Evolutionary conservation across 2,797 vertebrate species (phyloP), one percentile per base, ranked within the genome.

Genomic region (Glossophaga mutica): DNA sequence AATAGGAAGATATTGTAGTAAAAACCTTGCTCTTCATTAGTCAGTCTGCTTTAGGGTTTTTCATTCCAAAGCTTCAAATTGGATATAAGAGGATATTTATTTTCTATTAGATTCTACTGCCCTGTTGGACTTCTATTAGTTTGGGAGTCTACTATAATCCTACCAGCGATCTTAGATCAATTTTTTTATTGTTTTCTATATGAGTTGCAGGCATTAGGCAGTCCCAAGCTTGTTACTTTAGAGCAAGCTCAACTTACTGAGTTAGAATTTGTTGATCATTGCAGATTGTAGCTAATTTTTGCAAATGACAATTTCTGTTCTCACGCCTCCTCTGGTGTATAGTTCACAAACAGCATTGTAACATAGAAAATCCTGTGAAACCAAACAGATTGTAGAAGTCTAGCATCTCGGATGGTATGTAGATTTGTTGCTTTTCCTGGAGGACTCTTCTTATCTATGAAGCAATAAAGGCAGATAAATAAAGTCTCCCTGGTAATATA

Each of bases 291-390:
- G 68, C 78, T 34, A 65, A 95, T 65, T 97, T 94, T 97, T 96
- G 96, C n/a, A 92, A 97, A 93, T 87, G 91, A 88, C 92, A 97
- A 71, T 74, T 97, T 96, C 94, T 96, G 85, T 37, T 97, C 46
- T 82, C 15, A 46, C n/a, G 37, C 83, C 39, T 90, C 87, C 95
- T 97, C 50, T 95, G 62, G 79, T 95, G 46, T 59, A 87, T 44
- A 92, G 52, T 92, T 90, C 95, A 44, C 94, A 81, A 97, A 96
- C 62, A 97, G 34, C 91, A 84, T 37, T 81, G 32, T 81, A 82
- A 81, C 68, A 57, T 0, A 10, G 9, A 92, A 83, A 87, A 96
- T 93, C 26, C 68, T 95, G 74, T 24, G 97, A 96, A 97, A 96
- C 44, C 65, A 97, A 97, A 98, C 86, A 87, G 92, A 94, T 97